Base-by-base conservation (phyloP, 1,140 invertebrate species). In the Diachasmimorpha longicaudata region DNA sequence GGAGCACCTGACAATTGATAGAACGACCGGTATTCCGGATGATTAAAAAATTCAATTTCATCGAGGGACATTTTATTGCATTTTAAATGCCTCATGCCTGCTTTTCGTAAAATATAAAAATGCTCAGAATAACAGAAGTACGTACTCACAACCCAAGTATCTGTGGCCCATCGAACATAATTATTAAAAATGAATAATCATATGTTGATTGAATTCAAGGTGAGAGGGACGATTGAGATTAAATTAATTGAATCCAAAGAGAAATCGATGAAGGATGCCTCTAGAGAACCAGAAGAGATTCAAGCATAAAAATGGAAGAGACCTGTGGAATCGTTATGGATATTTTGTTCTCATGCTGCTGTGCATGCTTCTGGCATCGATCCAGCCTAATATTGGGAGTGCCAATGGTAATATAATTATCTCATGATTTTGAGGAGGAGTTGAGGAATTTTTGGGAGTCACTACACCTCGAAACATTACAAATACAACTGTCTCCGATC, bases 321-420 rank as follows among this genome's bases (percentile, higher is more conserved):
- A 68, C 52, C 10, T 73, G 36, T 58, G 19, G 21, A 72, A 72
- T 70, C 80, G 81, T 76, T 89, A 86, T 77, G 81, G 85, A 70
- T 89, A 86, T 72, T 86, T 89, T 73, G 74, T 85, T 25, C 78
- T 82, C 44, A 85, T 87, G 82, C 82, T 88, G 42, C 21, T 78
- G 25, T 87, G 86, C 74, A 87, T 87, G 81, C 58, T 89, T 46
- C 55, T 86, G 69, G 87, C 87, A 13, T 86, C 87, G 39, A 77
- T 86, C 77, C 82, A 78, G 73, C 84, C 87, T 23, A 81, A 84
- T 58, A 81, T 88, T 44, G 85, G 86, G 6, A 84, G 84, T 76
- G 82, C 83, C 16, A 88, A 87, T 79, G 87, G 87, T 89, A 82
- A 55, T 72, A 71, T 46, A 66, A 78, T 37, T 55, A 48, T 39